These are phyloP conservation scores for Cryptus armator DNA, from an alignment of 2,888 invertebrate genomes.

Conservation along the genomic window DNA sequence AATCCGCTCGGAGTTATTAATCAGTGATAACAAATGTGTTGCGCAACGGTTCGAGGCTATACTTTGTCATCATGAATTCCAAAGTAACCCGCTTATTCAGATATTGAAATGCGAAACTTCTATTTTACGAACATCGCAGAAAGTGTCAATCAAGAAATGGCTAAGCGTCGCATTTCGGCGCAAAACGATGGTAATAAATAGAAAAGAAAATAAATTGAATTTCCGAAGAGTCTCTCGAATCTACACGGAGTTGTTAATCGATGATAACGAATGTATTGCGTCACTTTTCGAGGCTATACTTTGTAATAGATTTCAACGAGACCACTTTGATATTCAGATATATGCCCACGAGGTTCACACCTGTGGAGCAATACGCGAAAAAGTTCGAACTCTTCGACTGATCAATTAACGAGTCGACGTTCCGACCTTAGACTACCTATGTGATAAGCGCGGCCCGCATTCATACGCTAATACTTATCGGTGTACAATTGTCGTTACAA, in stretches of 20 bases:
- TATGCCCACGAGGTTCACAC: conserved; percentile 47
- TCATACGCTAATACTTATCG: conserved; percentile 24
- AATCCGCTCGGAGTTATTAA: background rate
- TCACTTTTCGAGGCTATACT: conserved; percentile 57
- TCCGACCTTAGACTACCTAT: background rate
- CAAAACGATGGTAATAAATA: background rate
- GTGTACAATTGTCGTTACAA: conserved; percentile 23
- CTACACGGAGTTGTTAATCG: background rate
- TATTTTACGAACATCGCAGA: too few relatives aligned
- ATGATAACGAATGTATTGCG: conserved; percentile 62
- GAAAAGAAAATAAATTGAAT: background rate
- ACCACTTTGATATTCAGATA: conserved; percentile 6
- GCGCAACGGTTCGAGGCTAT: background rate
- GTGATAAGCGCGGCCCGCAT: conserved; percentile 9
- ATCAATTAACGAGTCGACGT: conserved; percentile 27
- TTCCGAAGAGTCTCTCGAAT: conserved; percentile 1
- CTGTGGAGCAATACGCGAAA: conserved; percentile 38
- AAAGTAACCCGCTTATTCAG: conserved; percentile 2
- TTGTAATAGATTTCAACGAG: conserved; percentile 26
- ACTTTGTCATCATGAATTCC: conserved; percentile 40
- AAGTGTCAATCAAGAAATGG: background rate
- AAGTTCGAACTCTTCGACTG: conserved; percentile 11
- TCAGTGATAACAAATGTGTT: background rate
- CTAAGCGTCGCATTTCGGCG: background rate
- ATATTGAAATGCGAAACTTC: background rate